Conservation (phyloP, 23 tunicate species). For the Phallusia fumigata region DNA sequence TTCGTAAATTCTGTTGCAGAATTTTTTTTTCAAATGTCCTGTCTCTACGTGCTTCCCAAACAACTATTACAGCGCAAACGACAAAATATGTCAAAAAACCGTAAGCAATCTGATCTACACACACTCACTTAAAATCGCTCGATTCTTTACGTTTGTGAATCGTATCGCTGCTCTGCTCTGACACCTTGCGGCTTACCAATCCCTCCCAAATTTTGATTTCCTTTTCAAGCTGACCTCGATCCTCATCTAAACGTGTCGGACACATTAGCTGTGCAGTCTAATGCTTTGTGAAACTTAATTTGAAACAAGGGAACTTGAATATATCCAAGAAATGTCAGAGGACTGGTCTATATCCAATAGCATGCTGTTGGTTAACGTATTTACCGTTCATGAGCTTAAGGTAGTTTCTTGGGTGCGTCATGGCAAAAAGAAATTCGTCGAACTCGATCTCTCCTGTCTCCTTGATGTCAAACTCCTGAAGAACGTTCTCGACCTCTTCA, state of each 20-base stretch:
- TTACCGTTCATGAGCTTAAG: constrained; percentile 51
- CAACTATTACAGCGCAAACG: not conserved
- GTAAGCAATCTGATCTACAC: too few relatives aligned
- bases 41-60: too few relatives aligned
- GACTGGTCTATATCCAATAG: too few relatives aligned
- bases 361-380: not conserved
- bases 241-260: constrained; percentile 40
- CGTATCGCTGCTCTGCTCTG: not conserved
- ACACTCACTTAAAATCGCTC: not conserved
- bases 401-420: constrained; percentile 68
- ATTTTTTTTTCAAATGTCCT: too few relatives aligned
- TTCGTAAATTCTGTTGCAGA: too few relatives aligned
- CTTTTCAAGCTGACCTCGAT: constrained; percentile 26
- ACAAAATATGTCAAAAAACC: too few relatives aligned
- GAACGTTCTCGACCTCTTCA: constrained; percentile 32
- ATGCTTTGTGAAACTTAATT: too few relatives aligned
- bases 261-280: too few relatives aligned
- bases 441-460: constrained; percentile 78
- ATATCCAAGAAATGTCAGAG: too few relatives aligned
- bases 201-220: constrained; percentile 63
- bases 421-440: constrained; percentile 70
- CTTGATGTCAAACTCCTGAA: constrained; percentile 56
- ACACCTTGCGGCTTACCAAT: constrained; percentile 10
- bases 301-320: too few relatives aligned
- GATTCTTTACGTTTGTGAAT: not conserved